Conservation (phyloP, 1,140 invertebrate species). For the Mactra quadrangularis region DNA sequence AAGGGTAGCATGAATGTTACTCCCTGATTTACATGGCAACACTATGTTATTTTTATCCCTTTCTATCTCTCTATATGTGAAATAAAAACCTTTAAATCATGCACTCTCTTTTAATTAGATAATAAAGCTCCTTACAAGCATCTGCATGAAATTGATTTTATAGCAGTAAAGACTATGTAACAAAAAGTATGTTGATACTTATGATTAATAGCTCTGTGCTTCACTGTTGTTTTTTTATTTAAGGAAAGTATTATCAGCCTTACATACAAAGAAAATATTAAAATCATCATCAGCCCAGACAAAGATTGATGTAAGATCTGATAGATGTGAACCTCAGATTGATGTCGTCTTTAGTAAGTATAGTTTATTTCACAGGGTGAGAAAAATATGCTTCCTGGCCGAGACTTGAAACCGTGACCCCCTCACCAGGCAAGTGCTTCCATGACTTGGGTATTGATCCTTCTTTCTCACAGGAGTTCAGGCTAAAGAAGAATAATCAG, state of each 20-base stretch:
- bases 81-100: background rate
- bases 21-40: too few species aligned
- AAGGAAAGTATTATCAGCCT: conserved; percentile 7
- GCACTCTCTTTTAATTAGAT: background rate
- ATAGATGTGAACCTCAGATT: conserved; percentile 30
- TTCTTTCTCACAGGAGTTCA: too few species aligned
- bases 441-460: too few species aligned
- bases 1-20: too few species aligned
- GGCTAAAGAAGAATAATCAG: background rate
- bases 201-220: background rate
- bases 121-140: background rate
- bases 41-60: too few species aligned
- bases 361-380: too few species aligned
- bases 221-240: conserved; percentile 5
- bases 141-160: background rate
- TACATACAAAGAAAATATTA: conserved; percentile 16
- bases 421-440: too few species aligned
- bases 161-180: background rate
- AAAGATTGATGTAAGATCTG: conserved; percentile 37
- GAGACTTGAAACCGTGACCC: background rate
- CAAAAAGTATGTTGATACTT: background rate
- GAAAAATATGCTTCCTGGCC: too few species aligned
- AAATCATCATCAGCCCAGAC: background rate
- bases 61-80: too few species aligned
- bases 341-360: conserved; percentile 48